Conservation (phyloP, 2,113 vertebrate genomes). For the Marmota flaviventris region DNA sequence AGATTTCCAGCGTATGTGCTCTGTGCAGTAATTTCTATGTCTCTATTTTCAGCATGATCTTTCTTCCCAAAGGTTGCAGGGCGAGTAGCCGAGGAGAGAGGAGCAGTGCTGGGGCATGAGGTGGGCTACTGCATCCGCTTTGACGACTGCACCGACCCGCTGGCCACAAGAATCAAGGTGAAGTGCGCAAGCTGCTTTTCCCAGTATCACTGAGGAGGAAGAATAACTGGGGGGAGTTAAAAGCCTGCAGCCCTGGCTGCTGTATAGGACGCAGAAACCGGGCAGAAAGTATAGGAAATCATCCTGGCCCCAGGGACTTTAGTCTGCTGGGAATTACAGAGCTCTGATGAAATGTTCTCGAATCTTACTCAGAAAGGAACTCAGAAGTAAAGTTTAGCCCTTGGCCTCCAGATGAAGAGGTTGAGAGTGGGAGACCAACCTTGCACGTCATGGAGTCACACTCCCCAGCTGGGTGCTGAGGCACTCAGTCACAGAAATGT, state of each 20-base stretch:
- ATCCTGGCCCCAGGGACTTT: neutral
- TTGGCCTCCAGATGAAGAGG: neutral
- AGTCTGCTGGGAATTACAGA: neutral
- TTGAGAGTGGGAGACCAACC: too few species aligned
- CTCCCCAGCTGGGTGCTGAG: too few species aligned
- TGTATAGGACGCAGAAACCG: neutral
- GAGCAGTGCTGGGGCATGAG: conserved; percentile 96
- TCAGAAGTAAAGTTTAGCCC: neutral
- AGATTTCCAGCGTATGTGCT: neutral
- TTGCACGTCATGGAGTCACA: too few species aligned
- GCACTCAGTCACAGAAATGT: too few species aligned
- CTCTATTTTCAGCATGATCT: conserved; percentile 75
- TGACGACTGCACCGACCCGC: conserved; percentile 96
- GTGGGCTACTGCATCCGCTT: conserved; percentile 99
- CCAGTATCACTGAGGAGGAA: neutral
- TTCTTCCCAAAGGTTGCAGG: conserved; percentile 92
- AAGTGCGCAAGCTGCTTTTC: conserved; percentile 1
- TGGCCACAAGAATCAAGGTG: conserved; percentile 98
- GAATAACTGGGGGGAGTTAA: neutral
- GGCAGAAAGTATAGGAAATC: neutral
- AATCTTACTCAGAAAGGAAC: neutral
- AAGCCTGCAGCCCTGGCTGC: neutral
- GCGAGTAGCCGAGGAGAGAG: conserved; percentile 96
- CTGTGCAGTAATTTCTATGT: conserved; percentile 66
- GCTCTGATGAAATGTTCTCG: neutral